Conservation (phyloP, 1,140 invertebrate species). For the Prorops nasuta region DNA sequence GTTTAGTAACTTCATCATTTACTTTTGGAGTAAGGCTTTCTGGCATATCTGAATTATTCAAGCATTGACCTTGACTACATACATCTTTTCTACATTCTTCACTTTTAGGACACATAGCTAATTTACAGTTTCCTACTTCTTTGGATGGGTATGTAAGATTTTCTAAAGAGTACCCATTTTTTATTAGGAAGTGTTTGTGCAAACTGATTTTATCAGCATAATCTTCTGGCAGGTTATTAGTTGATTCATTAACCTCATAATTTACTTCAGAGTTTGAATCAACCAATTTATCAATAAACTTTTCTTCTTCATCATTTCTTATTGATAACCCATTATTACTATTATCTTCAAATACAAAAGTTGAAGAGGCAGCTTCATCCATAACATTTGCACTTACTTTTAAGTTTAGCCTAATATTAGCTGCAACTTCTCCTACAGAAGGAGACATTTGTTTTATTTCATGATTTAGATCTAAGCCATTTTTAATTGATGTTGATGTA, state of each 20-base stretch:
- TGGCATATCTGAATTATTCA: conserved; percentile 7
- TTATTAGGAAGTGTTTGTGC: conserved; percentile 22
- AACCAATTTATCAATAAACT: background rate
- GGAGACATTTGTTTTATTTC: background rate
- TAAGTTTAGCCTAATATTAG: background rate
- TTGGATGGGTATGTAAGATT: conserved; percentile 2
- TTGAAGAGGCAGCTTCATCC: background rate
- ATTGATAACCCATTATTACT: conserved; percentile 4
- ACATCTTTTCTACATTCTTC: conserved; percentile 2
- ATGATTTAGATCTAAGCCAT: background rate
- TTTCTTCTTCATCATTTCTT: conserved; percentile 7
- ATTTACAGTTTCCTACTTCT: conserved; percentile 5
- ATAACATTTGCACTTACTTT: background rate
- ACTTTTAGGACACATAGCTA: conserved; percentile 1
- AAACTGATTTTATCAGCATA: conserved; percentile 14
- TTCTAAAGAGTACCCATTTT: conserved; percentile 16
- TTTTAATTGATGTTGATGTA: conserved; percentile 14
- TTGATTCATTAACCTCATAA: background rate
- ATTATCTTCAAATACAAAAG: conserved; percentile 14
- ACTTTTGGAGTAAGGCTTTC: background rate
- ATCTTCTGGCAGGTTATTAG: conserved; percentile 9
- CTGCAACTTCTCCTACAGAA: too few species aligned
- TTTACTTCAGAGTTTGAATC: conserved; percentile 3
- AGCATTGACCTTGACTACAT: conserved; percentile 5
- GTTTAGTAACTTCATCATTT: background rate